Evolutionary conservation across 2,888 invertebrate genomes (phyloP), one percentile per base, ranked within the genome.

Genomic region (Netelia virgata): DNA sequence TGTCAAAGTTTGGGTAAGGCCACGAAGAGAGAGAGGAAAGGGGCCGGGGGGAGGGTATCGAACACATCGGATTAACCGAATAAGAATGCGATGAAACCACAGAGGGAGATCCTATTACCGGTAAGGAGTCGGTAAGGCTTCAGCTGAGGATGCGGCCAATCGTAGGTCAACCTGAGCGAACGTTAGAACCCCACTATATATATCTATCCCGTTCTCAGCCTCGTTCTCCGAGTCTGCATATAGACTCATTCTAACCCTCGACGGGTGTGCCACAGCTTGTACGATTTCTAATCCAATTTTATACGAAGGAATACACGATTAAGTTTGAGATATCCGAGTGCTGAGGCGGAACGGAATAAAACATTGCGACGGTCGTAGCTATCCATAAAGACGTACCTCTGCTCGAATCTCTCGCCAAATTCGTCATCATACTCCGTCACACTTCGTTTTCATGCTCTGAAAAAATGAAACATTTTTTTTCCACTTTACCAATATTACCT

Each of bases 401-500:
- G 14, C 9, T 55, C 36, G 3, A 55, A 20, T 14, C 43, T 16
- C 57, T 75, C 59, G 59, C 64, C 75, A 84, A 72, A 75, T 66
- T 82, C 74, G 53, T 18, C 59, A 36, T 16, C 16, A 41, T 63
- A 36, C 53, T 43, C 23, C 59, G 5, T 18, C 9, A 6, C 20
- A n/a, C 9, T 61, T 47, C n/a, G 3, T 41, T n/a, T 41, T 0
- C 36, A 11, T 47, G 14, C 16, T 14, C 1, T 10, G 20, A 50
- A 47, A 63, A 10, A 55, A 11, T 11, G 47, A 63, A 64, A 36
- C 1, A 84, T 84, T 82, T 50, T 28, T 59, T 64, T 50, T 53
- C 69, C 14, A 47, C 73, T 69, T 61, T 72, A 75, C n/a, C 53
- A 92, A 93, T 93, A 92, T 95, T 94, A 95, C 97, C 96, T 97